Base-by-base conservation (phyloP, 2,888 invertebrate genomes). In the Tiphia femorata region DNA sequence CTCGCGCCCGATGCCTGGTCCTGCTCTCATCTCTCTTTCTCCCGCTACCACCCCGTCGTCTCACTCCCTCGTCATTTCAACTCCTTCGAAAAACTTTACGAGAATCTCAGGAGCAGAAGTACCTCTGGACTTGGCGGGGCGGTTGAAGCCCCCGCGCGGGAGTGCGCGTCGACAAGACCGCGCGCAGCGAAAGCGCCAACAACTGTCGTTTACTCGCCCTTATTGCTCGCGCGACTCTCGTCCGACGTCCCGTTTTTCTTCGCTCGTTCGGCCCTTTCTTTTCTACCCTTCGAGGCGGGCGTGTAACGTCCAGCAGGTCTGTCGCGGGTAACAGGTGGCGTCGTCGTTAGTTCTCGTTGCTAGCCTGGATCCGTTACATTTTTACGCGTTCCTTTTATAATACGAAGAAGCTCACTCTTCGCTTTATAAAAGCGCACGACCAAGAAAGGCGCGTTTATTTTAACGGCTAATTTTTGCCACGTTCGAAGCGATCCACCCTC, bases 21-120 rank as follows among this genome's bases (percentile, higher is more conserved):
- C 50, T 51, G 42, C 35, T 38, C n/a, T 35, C 46, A 29, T 57
- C 29, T 57, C 6, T 29, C 6, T 16, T 27, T 27, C 10, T 10
- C 19, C 25, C 49, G 47, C 42, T 40, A 40, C 43, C 38, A 7
- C 49, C 25, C 37, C 19, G n/a, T 47, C 23, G 25, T 42, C 47
- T 30, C 33, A 21, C 30, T 42, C 21, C 17, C 12, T 43, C 33
- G 52, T 49, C 49, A 49, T 54, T 19, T 49, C 38, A 56, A 44
- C 43, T 46, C 43, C 48, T 55, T 60, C 46, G 67, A 62, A 70
- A 65, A 63, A 64, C 64, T 68, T 69, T 70, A 66, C 69, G 67
- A 71, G 68, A 71, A 72, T 72, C 68, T 70, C 67, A n/a, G 58
- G 67, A 2, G 7, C 33, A 33, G 14, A 14, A n/a, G n/a, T n/a